A percentile compares a stretch with the other conserved stretches of the same genome.
Conservation (phyloP, 2,888 invertebrate species). For the Aspidiotus destructor region DNA sequence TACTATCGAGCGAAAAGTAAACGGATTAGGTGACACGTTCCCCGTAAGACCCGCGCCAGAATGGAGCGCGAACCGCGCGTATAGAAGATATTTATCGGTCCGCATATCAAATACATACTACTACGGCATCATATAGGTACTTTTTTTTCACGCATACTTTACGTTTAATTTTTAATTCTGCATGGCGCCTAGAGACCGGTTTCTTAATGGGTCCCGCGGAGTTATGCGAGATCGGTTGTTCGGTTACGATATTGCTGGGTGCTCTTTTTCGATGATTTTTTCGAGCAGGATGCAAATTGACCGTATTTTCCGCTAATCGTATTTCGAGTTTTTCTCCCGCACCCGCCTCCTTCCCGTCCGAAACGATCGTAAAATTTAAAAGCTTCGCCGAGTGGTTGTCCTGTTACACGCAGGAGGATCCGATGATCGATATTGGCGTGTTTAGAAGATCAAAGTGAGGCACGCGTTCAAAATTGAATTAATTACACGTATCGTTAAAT, state of each 20-base stretch:
- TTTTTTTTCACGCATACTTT: not conserved
- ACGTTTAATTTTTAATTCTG: constrained; percentile 17
- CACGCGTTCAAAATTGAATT: too few relatives aligned
- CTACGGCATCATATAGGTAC: too few relatives aligned
- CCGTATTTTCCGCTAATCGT: constrained; percentile 8
- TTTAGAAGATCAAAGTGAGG: too few relatives aligned
- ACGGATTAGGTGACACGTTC: not conserved
- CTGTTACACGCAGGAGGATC: too few relatives aligned
- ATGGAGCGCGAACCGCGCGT: not conserved
- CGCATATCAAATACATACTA: not conserved
- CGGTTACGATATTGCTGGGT: constrained; percentile 15
- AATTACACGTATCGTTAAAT: too few relatives aligned
- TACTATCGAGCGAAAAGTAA: not conserved
- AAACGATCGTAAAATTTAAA: too few relatives aligned
- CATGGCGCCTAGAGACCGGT: constrained; percentile 29
- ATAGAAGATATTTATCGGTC: not conserved
- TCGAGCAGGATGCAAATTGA: too few relatives aligned
- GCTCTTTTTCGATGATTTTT: constrained; percentile 5
- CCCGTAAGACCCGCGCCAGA: not conserved
- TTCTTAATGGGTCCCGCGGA: constrained; percentile 23
- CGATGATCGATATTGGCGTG: too few relatives aligned
- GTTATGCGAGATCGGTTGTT: constrained; percentile 14
- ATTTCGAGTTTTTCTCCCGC: constrained; percentile 1
- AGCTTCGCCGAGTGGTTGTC: too few relatives aligned
- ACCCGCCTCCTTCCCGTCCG: not conserved